Base-by-base conservation (phyloP, 2,888 invertebrate species). In the Augiades crinisus region DNA sequence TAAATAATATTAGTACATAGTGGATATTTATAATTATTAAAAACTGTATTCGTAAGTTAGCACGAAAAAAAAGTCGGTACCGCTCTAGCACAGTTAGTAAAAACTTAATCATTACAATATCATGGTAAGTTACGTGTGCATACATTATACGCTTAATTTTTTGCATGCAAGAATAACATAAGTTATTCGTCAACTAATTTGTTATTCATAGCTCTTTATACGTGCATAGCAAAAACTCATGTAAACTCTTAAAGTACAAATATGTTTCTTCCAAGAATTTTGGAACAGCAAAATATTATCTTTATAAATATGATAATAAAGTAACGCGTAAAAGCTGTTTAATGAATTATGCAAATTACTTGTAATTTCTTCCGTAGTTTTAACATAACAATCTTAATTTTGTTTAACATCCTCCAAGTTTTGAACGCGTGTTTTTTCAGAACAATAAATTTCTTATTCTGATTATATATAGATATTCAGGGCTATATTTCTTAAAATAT, bases 151-250 rank as follows among this genome's bases (percentile, higher is more conserved):
- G 3, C 5, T 10, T 10, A 3, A 8, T 10, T 27, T 27, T 10
- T 27, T 27, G 27, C 27, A 4, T n/a, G 10, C 27, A 10, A n/a
- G 27, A 27, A 27, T 27, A 27, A 10, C 27, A 27, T 27, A 19
- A 19, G 5, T 19, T 4, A 19, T 36, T 36, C 36, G n/a, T 17
- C 5, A 12, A 38, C 8, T 22, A 38, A 22, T 38, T 21, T 38
- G 22, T 38, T 38, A 21, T 38, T 38, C 38, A 22, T 22, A 21
- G 3, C 2, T 13, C 21, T 13, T 3, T 22, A 22, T 22, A 13
- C 13, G 13, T 38, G 22, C 22, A 40, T 27, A 40, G 22, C 22
- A 40, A 40, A 40, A 40, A 14, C 24, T 40, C 10, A 27, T 16
- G 14, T 27, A 10, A 19, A 4, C 10, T 27, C 3, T 27, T 27